These are phyloP conservation scores for Oreochromis tanganicae DNA, from an alignment of 2,113 vertebrate genomes.

Conservation along the genomic window DNA sequence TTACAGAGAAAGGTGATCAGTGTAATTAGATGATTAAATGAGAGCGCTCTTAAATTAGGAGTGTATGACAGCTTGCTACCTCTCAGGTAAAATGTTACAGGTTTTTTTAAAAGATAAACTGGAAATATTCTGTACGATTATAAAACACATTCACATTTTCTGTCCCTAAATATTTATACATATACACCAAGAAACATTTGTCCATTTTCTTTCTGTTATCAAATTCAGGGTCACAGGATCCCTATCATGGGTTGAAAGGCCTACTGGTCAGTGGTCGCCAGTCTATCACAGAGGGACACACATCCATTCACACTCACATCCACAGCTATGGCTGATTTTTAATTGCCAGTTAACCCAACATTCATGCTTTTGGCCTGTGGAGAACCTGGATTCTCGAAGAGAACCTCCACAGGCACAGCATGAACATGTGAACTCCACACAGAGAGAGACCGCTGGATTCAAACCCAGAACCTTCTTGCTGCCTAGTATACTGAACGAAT, in stretches of 20 bases:
- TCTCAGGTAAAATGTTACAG: not conserved
- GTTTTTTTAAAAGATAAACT: not conserved
- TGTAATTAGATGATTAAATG: not conserved
- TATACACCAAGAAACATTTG: not conserved
- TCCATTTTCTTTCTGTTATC: not conserved
- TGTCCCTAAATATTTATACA: not conserved
- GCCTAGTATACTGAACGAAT: not conserved
- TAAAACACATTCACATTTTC: not conserved
- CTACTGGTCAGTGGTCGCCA: not conserved
- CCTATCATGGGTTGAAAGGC: not conserved
- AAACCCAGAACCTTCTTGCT: not conserved
- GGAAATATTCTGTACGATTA: not conserved
- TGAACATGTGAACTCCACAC: not conserved
- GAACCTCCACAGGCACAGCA: not conserved
- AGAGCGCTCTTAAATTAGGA: not conserved
- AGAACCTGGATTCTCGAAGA: not conserved
- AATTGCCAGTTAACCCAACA: not conserved
- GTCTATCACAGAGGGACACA: not conserved
- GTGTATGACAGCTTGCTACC: not conserved
- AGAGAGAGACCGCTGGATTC: not conserved
- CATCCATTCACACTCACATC: not conserved
- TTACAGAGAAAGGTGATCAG: not conserved
- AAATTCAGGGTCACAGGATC: not conserved
- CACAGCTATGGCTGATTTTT: not conserved
- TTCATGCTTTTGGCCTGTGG: not conserved